phyloP scores from a whole-genome alignment of 1,140 invertebrate genomes.

The Trypoxylus dichotomus region DNA sequence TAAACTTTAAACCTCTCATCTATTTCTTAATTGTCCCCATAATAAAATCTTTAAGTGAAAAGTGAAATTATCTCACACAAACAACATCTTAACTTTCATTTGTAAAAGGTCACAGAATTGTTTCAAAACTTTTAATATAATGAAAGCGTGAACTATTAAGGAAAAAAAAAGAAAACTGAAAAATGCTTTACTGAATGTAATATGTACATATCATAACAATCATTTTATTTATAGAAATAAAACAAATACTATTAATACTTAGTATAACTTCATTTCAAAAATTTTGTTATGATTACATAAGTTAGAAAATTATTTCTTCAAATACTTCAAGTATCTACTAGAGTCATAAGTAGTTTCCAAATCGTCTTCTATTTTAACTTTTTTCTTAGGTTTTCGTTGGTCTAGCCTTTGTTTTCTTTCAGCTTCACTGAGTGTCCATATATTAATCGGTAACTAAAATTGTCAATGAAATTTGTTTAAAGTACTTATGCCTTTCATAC shows the following conservation, averaged over 20 bases:
- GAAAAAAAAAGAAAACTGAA: neutral
- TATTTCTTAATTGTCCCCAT: neutral
- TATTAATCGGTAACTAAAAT: constrained; percentile 75
- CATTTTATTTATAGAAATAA: too few species aligned
- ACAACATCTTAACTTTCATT: constrained; percentile 6
- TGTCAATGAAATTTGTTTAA: constrained; percentile 41
- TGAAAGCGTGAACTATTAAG: neutral
- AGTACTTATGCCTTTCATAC: constrained; percentile 54
- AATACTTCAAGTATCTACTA: constrained; percentile 73
- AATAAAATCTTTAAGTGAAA: neutral
- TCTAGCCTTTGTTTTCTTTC: constrained; percentile 68
- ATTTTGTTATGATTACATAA: neutral
- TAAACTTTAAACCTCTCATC: neutral
- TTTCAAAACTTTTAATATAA: constrained; percentile 18
- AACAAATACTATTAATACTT: too few species aligned
- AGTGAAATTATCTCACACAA: constrained; percentile 18
- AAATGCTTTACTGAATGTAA: neutral
- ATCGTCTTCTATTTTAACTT: constrained; percentile 73
- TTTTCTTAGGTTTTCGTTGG: constrained; percentile 72
- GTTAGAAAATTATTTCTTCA: constrained; percentile 59
- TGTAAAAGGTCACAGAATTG: constrained; percentile 22
- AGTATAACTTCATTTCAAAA: too few species aligned
- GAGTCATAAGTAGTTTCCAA: constrained; percentile 78
- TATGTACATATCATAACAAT: too few species aligned
- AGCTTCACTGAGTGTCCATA: constrained; percentile 68